Base-by-base conservation (phyloP, 2,113 vertebrate species). In the Tupaia chinensis region DNA sequence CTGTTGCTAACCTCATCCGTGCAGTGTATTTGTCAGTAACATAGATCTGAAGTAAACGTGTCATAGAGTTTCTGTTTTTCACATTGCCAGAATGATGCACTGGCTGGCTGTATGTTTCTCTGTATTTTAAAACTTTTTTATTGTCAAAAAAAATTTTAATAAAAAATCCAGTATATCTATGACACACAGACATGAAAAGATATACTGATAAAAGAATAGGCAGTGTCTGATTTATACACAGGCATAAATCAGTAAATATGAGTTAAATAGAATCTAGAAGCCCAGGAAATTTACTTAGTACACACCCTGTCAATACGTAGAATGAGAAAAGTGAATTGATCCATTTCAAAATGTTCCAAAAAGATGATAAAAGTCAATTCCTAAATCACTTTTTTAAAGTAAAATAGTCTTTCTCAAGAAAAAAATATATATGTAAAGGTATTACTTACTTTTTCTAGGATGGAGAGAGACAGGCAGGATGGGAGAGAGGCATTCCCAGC, bases 271-370 rank as follows among this genome's bases (percentile, higher is more conserved):
- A 70, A 29, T n/a, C 29, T 44, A 72, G n/a, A 53, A 54, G 34
- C 68, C 80, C 66, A 29, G 53, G 53, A 86, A 29, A 79, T 60
- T 60, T 80, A 73, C 79, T 85, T 85, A 61, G 58, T 61, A 61
- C 53, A 22, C 3, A 80, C 54, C 60, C 79, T 53, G 68, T 54
- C 22, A 53, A 2, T 74, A 85, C 68, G 44, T 84, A 44, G 74
- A 93, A 74, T 20, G 20, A 14, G 68, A 80, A 85, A 56, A 93
- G 68, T 68, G 61, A 56, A 61, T 61, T 2, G 1, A 17, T 12
- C 53, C 53, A 6, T 74, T 89, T 89, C 29, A 54, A 65, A 60
- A 79, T n/a, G n/a, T 89, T 20, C 53, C 86, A 66, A 95, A 85
- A 89, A 60, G 22, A 72, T 3, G 22, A 11, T 29, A 68, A 66